These are phyloP conservation scores for Rhagoletis zephyria DNA, from an alignment of 1,140 invertebrate species.

Conservation along the genomic window DNA sequence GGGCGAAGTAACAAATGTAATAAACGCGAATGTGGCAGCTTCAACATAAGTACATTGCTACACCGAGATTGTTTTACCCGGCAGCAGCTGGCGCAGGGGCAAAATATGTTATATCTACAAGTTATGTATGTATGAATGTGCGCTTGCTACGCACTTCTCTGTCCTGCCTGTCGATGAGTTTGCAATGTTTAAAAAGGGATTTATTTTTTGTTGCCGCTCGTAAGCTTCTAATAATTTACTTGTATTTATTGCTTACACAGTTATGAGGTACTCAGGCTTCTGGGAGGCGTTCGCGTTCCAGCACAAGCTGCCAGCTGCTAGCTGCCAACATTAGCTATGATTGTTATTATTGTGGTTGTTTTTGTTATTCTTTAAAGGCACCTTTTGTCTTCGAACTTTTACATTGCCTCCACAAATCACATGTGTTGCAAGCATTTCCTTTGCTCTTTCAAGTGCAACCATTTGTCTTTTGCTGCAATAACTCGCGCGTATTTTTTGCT, in stretches of 20 bases:
- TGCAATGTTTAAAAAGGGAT: conserved; percentile 53
- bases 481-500: not conserved
- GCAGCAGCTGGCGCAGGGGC: not conserved
- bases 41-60: not conserved
- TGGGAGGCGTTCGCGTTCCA: not conserved
- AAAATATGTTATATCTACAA: not conserved
- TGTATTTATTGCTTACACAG: conserved; percentile 48
- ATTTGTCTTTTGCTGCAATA: conserved; percentile 22
- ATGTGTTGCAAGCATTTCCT: not conserved
- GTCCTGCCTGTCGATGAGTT: conserved; percentile 41
- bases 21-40: conserved; percentile 38
- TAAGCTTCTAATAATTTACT: conserved; percentile 55
- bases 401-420: conserved; percentile 2
- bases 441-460: not conserved
- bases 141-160: conserved; percentile 17
- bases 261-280: conserved; percentile 33
- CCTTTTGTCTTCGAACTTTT: not conserved
- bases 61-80: not conserved
- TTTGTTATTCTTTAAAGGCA: too few species aligned
- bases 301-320: conserved; percentile 33
- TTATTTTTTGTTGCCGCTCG: conserved; percentile 52
- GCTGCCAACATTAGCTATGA: conserved; percentile 17
- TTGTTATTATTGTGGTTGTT: conserved; percentile 18
- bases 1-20: conserved; percentile 29
- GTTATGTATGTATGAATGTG: not conserved